Evolutionary conservation across 2,113 vertebrate genomes (phyloP), one percentile per base, ranked within the genome.

Genomic region (Pygathrix nemaeus): DNA sequence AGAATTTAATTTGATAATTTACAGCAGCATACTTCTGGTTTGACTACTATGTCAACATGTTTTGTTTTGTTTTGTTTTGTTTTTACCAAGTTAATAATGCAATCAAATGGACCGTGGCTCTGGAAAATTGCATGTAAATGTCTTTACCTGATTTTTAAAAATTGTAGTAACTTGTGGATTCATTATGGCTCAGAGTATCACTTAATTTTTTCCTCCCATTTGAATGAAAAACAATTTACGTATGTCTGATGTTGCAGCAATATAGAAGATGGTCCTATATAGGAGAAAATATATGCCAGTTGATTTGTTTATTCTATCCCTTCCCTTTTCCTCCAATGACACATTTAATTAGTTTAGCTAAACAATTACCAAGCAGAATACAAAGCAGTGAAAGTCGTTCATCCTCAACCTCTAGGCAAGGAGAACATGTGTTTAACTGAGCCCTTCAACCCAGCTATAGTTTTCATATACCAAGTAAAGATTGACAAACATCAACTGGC

Each of bases 1-100:
- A 73, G 17, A 84, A 84, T 91, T 68, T 86, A 66, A 25, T 88
- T 95, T 96, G 79, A 59, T 68, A 80, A 68, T 83, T 82, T 32
- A 52, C 17, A 76, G 21, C 55, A 52, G 18, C 32, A 27, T 81
- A 25, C 59, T n/a, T 79, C 85, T 78, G 21, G 8, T n/a, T 4
- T 64, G 40, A 84, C 27, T 80, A 40, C 45, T 1, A 79, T 3
- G 3, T 38, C 64, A 61, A 11, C 6, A 66, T 55, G 40, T 61
- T 66, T 92, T 89, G 57, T 59, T 59, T 66, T 43, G 66, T 57
- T 89, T 88, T 70, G 17, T 25, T 73, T 64, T 90, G 85, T 70
- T 38, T 73, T 66, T 80, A 92, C 8, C n/a, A 92, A 87, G 50
- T 81, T 75, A 96, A n/a, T 48, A 92, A 83, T 81, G 6, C 6